These are phyloP conservation scores for Ceuthmochares aereus DNA, from an alignment of 2,113 vertebrate species.

Conservation along the genomic window DNA sequence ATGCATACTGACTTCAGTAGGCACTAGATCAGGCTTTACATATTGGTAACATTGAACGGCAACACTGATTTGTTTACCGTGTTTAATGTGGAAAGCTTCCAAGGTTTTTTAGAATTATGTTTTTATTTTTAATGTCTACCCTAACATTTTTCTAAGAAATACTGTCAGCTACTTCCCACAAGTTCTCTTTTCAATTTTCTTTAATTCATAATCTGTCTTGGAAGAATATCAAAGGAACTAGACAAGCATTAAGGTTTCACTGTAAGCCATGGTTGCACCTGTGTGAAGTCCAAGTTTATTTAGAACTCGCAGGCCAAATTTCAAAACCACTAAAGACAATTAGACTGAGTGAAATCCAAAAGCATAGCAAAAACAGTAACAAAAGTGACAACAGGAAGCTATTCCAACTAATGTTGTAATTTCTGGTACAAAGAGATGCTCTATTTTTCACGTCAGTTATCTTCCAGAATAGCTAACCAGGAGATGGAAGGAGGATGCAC, in stretches of 20 bases:
- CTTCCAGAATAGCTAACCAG: constrained; percentile 10
- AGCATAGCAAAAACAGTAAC: neutral
- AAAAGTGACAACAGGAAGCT: neutral
- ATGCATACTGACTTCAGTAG: neutral
- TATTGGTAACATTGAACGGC: neutral
- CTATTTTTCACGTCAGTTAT: neutral
- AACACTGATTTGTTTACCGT: neutral
- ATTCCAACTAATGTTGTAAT: neutral
- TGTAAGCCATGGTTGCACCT: neutral
- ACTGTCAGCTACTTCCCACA: neutral
- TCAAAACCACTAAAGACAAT: neutral
- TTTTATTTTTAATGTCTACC: neutral
- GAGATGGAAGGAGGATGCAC: neutral
- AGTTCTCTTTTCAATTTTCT: neutral
- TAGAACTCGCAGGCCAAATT: neutral
- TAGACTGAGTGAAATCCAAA: neutral
- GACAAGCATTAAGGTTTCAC: neutral
- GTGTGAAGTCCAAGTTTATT: neutral
- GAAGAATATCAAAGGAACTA: neutral
- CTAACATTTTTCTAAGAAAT: neutral
- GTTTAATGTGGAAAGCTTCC: neutral
- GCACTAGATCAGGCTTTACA: neutral
- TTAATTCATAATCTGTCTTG: neutral
- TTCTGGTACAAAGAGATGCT: neutral
- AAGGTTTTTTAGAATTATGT: neutral